phyloP scores from a whole-genome alignment of 2,113 vertebrate genomes.

The Camelus bactrianus region DNA sequence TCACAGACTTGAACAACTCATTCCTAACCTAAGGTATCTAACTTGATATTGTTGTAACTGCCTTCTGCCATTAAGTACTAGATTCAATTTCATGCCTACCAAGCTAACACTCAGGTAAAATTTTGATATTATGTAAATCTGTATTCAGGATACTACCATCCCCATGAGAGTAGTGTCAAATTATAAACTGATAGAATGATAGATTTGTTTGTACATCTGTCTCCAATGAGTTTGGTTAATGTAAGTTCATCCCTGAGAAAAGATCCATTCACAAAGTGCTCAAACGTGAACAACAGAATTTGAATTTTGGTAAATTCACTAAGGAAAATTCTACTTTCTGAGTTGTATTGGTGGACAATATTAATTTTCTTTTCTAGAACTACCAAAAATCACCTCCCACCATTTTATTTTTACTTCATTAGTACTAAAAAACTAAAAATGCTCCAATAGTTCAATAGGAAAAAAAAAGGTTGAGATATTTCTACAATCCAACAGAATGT shows the following conservation, averaged over 20 bases:
- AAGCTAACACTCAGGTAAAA: neutral
- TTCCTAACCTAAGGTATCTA: neutral
- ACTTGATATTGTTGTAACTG: neutral
- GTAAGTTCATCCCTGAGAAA: neutral
- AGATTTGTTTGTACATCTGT: neutral
- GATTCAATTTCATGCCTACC: neutral
- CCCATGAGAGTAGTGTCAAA: neutral
- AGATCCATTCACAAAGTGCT: neutral
- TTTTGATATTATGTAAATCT: constrained; percentile 8
- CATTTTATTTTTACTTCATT: neutral
- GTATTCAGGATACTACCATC: neutral
- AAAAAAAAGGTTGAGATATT: neutral
- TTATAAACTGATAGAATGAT: neutral
- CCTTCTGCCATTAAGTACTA: neutral
- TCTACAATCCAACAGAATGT: neutral
- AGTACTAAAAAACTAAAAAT: neutral
- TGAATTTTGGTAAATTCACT: neutral
- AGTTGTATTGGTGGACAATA: neutral
- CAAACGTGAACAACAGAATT: neutral
- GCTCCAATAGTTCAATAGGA: neutral
- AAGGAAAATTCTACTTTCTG: neutral
- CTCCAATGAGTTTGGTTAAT: neutral
- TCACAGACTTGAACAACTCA: neutral
- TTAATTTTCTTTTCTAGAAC: neutral
- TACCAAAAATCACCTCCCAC: neutral